Evolutionary conservation across 2,113 vertebrate genomes (phyloP).

Genomic region (Hylia prasina): DNA sequence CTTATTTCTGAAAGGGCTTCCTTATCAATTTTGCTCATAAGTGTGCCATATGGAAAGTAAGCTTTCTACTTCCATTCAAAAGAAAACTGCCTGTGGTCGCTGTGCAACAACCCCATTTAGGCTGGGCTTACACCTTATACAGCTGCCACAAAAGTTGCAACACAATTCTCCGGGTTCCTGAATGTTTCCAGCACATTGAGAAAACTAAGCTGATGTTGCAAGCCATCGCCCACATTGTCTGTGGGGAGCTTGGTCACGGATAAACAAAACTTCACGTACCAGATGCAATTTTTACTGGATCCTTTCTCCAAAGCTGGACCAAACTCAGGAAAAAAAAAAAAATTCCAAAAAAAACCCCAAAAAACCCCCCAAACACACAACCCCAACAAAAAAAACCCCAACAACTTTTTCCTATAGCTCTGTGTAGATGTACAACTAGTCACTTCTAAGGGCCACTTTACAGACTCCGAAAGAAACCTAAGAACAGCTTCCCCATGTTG

Average conservation of each 20-base stretch:
- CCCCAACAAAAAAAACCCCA: too few species aligned
- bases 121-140: neutral
- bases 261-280: neutral
- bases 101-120: rapidly evolving
- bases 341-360: too few species aligned
- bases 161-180: neutral
- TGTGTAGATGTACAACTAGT: neutral
- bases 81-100: neutral
- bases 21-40: neutral
- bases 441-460: neutral
- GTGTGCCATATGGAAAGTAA: neutral
- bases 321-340: neutral
- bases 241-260: neutral
- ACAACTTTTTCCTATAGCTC: neutral
- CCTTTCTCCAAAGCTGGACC: neutral
- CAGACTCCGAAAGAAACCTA: neutral
- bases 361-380: too few species aligned
- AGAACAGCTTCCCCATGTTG: neutral
- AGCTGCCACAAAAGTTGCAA: neutral
- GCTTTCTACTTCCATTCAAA: neutral
- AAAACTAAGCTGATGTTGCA: neutral
- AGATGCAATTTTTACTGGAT: neutral
- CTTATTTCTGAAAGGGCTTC: neutral
- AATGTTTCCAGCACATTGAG: neutral
- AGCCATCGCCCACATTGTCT: neutral